Conservation (phyloP, 2,888 invertebrate species). For the Sminthurides aquaticus region DNA sequence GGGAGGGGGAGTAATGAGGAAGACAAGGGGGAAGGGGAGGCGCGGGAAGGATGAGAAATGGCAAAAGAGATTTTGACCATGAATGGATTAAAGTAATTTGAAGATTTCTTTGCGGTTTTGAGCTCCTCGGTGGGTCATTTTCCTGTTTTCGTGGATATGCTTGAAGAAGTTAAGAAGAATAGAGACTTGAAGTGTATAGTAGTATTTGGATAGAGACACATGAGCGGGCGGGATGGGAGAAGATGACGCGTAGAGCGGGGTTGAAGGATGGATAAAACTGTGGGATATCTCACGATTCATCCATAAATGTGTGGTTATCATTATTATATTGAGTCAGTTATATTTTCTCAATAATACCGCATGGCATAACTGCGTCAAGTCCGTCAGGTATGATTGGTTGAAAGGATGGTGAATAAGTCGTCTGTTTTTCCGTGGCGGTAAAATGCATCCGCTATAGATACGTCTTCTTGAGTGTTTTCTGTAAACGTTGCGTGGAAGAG, state of each 20-base stretch:
- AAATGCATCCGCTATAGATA: not conserved
- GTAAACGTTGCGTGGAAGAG: not conserved
- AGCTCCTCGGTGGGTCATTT: not conserved
- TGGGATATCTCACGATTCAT: slow-evolving; percentile 25
- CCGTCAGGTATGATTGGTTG: too few species aligned
- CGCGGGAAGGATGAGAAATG: not conserved
- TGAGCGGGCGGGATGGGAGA: not conserved
- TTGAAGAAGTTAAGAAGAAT: not conserved
- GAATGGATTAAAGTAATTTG: not conserved
- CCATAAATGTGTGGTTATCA: slow-evolving; percentile 26
- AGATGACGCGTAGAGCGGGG: not conserved
- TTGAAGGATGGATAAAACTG: slow-evolving; percentile 10
- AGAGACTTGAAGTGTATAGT: not conserved
- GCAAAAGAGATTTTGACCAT: not conserved
- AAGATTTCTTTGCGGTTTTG: not conserved
- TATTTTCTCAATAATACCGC: not conserved
- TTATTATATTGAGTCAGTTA: not conserved
- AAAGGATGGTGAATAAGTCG: too few species aligned
- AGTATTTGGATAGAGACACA: too few species aligned
- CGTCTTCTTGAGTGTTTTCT: not conserved
- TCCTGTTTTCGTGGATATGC: too few species aligned
- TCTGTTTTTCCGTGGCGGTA: too few species aligned
- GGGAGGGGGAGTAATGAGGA: not conserved
- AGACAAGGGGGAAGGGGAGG: not conserved
- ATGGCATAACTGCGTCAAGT: too few species aligned